Evolutionary conservation across 2,797 vertebrate genomes (phyloP), one percentile per base, ranked within the genome.

Genomic region (Poecilia picta): DNA sequence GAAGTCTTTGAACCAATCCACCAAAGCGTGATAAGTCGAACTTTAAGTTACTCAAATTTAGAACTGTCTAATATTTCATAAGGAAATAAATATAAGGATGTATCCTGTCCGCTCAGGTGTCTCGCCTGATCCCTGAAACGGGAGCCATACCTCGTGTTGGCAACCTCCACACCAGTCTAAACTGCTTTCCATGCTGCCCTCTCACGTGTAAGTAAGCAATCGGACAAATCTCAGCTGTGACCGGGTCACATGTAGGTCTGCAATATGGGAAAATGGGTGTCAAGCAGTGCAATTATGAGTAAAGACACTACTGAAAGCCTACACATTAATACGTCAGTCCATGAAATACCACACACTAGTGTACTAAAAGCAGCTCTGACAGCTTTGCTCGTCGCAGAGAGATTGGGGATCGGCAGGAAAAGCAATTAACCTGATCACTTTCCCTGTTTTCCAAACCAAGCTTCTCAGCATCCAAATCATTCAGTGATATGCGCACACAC

Each of bases 371-470:
- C 31, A 20, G 0, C 10, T 36, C 72, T 74, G 18, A 10, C 72
- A 80, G 64, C 80, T 81, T 83, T 76, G 49, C 77, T 81, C 28
- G 68, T 15, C 76, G 23, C 73, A 55, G 81, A 51, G 39, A 66
- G 73, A 64, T 41, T 75, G 68, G 78, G 43, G 76, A 74, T 43
- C 88, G 84, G 87, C 87, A 77, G 91, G 89, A 83, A 85, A 85
- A 87, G 77, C 78, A 80, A 83, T 93, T 88, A 92, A 11, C 82
- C 80, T 78, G 90, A 91, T 93, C 87, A 81, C 85, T 85, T 91
- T 89, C 89, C 78, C 77, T 49, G 8, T 77, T 62, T 83, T 81
- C 75, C 77, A 81, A 43, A 59, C 43, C 73, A 84, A 72, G 43
- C 74, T 76, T 70, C 55, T 72, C 15, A 68, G 25, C 59, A 59